Base-by-base conservation (phyloP, 2,113 vertebrate species). In the Struthidea cinerea region DNA sequence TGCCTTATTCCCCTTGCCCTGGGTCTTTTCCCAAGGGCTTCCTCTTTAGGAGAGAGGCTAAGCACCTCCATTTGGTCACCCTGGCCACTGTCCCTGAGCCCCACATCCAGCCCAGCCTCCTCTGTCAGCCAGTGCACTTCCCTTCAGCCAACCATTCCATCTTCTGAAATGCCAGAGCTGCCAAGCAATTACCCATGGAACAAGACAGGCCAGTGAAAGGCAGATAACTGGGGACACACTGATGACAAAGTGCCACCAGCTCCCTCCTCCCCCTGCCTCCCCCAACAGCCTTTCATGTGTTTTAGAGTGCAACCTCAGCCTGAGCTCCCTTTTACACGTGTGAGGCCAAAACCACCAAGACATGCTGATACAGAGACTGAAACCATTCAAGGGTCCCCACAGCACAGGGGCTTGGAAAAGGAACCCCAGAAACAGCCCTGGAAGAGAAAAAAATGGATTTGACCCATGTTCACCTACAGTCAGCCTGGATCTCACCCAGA, bases 111-210 rank as follows among this genome's bases (percentile, higher is more conserved):
- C 28, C 17, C 67, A 69, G 28, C 53, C 75, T 90, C 24, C 27
- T 47, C 67, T 9, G 0, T 46, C 61, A 59, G 27, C 65, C 5
- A 3, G 24, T 2, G 49, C 57, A 71, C 87, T 94, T 91, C 67
- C 75, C 63, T 95, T 76, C 0, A 1, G 57, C 68, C 75, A 87
- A 90, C 87, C 82, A 77, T 22, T 90, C 78, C 50, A 83, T 90
- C 75, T 88, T 83, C 92, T 65, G 85, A 85, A 90, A 93, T 88
- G 88, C 82, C 94, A 90, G 30, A 87, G 67, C 61, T 86, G 83
- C 79, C 13, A 2, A 83, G 70, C 41, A 90, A 93, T 84, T 82
- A 79, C 69, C 49, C 23, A 3, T 39, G 1, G 5, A 33, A 41
- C 44, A 39, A 59, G 60, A 44, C 83, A 86, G 67, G 42, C 27